Conservation (phyloP, 2,113 vertebrate species). For the Phalacrocorax pelagicus region DNA sequence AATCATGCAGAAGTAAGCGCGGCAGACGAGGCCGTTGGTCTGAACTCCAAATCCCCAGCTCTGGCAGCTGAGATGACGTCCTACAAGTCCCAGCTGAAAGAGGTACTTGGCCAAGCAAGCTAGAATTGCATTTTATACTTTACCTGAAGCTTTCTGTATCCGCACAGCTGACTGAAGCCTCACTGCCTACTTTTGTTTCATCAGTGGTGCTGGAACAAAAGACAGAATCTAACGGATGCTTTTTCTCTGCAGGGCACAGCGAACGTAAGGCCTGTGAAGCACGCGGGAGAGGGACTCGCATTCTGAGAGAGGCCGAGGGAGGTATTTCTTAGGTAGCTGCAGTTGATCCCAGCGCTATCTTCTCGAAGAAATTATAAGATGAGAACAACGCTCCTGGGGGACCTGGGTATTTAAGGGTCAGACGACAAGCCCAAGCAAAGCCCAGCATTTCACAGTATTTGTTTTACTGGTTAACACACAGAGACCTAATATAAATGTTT, state of each 20-base stretch:
- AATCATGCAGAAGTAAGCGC: background rate
- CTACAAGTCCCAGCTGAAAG: background rate
- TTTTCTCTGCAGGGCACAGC: background rate
- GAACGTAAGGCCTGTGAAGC: background rate
- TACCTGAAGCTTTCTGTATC: background rate
- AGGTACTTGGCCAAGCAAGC: background rate
- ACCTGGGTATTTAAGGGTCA: background rate
- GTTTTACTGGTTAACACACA: background rate
- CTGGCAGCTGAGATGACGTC: background rate
- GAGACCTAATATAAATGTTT: slow-evolving; percentile 68
- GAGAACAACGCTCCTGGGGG: background rate
- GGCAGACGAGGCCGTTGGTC: background rate
- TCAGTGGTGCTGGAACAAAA: background rate
- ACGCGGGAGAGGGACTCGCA: background rate
- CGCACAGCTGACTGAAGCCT: background rate
- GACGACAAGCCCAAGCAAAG: background rate
- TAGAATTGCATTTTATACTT: background rate
- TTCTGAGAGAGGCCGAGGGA: background rate
- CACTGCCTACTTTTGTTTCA: background rate
- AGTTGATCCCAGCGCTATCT: background rate
- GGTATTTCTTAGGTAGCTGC: background rate
- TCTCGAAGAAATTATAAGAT: background rate
- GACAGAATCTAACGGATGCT: background rate
- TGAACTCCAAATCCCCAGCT: background rate
- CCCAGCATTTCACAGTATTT: background rate